These are phyloP conservation scores for Chymomyza fuscimana DNA, from an alignment of 2,888 invertebrate species.

Conservation along the genomic window DNA sequence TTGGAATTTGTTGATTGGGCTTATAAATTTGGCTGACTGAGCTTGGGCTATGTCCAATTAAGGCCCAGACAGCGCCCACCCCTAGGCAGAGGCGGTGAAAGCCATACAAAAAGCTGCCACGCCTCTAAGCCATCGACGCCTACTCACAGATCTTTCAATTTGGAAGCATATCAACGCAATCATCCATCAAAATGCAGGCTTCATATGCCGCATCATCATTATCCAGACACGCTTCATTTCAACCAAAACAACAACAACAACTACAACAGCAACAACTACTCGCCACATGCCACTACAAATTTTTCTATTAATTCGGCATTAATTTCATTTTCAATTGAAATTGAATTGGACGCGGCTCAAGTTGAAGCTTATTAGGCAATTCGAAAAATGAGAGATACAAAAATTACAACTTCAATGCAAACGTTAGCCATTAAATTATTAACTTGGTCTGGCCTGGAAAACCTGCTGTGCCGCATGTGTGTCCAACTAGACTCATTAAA, in stretches of 20 bases:
- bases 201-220: conserved; percentile 37
- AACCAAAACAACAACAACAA: neutral
- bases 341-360: conserved; percentile 44
- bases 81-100: conserved; percentile 20
- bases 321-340: conserved; percentile 64
- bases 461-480: conserved; percentile 59
- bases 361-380: conserved; percentile 56
- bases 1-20: neutral
- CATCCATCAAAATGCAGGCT: conserved; percentile 31
- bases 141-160: neutral
- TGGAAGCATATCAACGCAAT: conserved; percentile 1
- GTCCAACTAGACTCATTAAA: conserved; percentile 53
- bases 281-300: conserved; percentile 50
- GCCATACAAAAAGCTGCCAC: conserved; percentile 30
- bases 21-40: neutral
- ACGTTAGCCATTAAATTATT: conserved; percentile 67
- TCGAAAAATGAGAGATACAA: conserved; percentile 36
- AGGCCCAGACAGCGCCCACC: conserved; percentile 16
- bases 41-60: conserved; percentile 2
- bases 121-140: conserved; percentile 32
- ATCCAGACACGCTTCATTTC: conserved; percentile 28
- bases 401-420: conserved; percentile 48
- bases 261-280: neutral
- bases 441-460: conserved; percentile 57
- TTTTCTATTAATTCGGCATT: conserved; percentile 64